A percentile compares a stretch with the other conserved stretches of the same genome.
Evolutionary conservation across 1,140 invertebrate genomes (phyloP).

Genomic region (Condylostylus longicornis): DNA sequence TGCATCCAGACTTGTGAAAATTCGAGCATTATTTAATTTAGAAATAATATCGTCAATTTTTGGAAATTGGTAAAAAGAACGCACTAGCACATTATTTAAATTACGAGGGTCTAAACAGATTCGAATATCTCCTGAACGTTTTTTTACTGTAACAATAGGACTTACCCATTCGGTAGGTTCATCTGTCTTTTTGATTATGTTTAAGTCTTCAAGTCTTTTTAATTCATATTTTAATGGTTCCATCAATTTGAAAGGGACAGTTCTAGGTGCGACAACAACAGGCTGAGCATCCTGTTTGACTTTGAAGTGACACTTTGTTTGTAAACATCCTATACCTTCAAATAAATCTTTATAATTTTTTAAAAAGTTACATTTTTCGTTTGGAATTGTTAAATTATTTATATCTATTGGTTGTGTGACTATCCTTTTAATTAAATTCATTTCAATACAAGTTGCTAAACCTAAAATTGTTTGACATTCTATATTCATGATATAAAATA

Average conservation of each 20-base stretch:
- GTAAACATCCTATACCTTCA: slow-evolving; percentile 5
- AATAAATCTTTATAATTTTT: slow-evolving; percentile 4
- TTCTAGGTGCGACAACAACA: slow-evolving; percentile 19
- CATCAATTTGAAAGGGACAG: slow-evolving; percentile 22
- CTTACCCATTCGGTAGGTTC: slow-evolving; percentile 33
- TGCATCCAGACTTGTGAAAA: slow-evolving; percentile 32
- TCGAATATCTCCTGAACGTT: slow-evolving; percentile 24
- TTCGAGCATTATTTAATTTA: slow-evolving; percentile 21
- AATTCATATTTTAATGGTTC: slow-evolving; percentile 23
- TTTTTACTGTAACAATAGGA: slow-evolving; percentile 28
- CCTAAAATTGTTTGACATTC: slow-evolving; percentile 7
- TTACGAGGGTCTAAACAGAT: slow-evolving; percentile 34
- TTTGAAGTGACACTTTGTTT: slow-evolving; percentile 10
- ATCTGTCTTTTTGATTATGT: slow-evolving; percentile 18
- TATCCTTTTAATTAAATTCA: too few species aligned
- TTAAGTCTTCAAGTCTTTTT: slow-evolving; percentile 14
- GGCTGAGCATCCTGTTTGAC: slow-evolving; percentile 11
- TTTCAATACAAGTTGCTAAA: not conserved
- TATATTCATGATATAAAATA: slow-evolving; percentile 7
- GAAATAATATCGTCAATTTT: slow-evolving; percentile 28
- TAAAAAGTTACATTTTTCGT: not conserved
- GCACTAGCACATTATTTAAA: slow-evolving; percentile 31
- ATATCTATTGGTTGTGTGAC: too few species aligned
- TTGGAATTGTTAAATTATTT: too few species aligned
- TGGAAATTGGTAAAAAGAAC: slow-evolving; percentile 31